Conservation (phyloP, 2,888 invertebrate species). For the Mythimna albipuncta region DNA sequence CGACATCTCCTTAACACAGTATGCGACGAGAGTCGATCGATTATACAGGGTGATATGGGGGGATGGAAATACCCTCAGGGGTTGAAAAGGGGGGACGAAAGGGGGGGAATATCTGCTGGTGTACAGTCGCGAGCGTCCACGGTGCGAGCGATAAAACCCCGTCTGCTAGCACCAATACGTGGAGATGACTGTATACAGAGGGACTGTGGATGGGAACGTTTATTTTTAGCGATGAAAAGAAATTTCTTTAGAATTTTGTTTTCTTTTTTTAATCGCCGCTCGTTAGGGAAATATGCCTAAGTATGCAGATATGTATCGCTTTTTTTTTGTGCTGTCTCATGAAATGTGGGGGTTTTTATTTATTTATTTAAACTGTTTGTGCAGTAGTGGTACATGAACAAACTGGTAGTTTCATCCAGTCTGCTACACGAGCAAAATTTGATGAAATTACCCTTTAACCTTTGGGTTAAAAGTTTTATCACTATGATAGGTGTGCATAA, state of each 20-base stretch:
- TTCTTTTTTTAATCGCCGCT: slow-evolving; percentile 26
- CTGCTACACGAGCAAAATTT: no score
- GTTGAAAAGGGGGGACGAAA: slow-evolving; percentile 52
- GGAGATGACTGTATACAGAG: slow-evolving; percentile 35
- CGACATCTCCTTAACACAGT: slow-evolving; percentile 65
- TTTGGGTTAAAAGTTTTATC: no score
- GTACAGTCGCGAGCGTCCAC: slow-evolving; percentile 74
- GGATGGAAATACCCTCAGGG: slow-evolving; percentile 68
- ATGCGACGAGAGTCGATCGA: slow-evolving; percentile 77
- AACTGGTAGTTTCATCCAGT: no score
- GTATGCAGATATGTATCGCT: background rate
- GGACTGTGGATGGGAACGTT: slow-evolving; percentile 1
- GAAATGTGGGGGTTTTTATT: background rate
- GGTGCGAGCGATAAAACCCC: slow-evolving; percentile 69
- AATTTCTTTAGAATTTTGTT: slow-evolving; percentile 23
- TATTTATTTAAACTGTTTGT: background rate
- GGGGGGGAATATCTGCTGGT: slow-evolving; percentile 71
- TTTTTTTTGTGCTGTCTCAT: slow-evolving; percentile 1
- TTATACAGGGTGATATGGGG: slow-evolving; percentile 73
- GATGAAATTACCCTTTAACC: no score
- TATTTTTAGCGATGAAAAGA: slow-evolving; percentile 33
- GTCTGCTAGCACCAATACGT: slow-evolving; percentile 51
- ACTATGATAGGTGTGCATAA: no score
- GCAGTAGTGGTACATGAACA: no score
- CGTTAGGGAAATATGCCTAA: slow-evolving; percentile 2